Evolutionary conservation across 2,797 vertebrate genomes (phyloP), one percentile per base, ranked within the genome.

Genomic region (Protosalanx chinensis): DNA sequence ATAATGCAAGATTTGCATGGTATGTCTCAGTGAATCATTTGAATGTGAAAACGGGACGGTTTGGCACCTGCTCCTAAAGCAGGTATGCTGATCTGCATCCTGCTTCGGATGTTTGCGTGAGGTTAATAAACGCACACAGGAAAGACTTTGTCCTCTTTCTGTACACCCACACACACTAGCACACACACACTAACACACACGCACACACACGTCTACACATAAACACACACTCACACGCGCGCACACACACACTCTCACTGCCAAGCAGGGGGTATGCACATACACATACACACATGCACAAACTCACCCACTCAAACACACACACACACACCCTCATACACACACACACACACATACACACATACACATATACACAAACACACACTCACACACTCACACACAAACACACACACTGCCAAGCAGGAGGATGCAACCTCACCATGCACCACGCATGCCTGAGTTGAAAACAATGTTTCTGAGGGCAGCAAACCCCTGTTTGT

Each of bases 61-160:
- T 65, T 68, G 27, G 0, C 32, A 30, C 51, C 23, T 56, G 66
- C 16, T 56, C 23, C 30, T 16, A 8, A 58, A 10, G 15, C 58
- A 37, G 41, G 68, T 62, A 71, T 80, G 77, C 61, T 79, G 67
- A 62, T 69, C 68, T 56, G 41, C 1, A 32, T 68, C 71, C 72
- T 67, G 30, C 57, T 51, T 4, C 12, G 53, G 29, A 51, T 33
- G 41, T 46, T 46, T 46, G 41, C 13, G 10, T 46, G 12, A 35
- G 41, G 10, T 23, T 1, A 15, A 29, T 30, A 37, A 18, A 23
- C 0, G 18, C 57, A 58, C 56, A 58, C 56, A 58, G 23, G 23
- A 6, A n/a, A 58, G 56, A 6, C 56, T 6, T 58, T 58, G 56
- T 58, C 6, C 56, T 58, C n/a, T 58, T 3, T 0, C 56, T 58